A percentile compares a stretch with the other conserved stretches of the same genome.
phyloP scores from a whole-genome alignment of 2,888 invertebrate species.

The Leptopterna dolabrata region DNA sequence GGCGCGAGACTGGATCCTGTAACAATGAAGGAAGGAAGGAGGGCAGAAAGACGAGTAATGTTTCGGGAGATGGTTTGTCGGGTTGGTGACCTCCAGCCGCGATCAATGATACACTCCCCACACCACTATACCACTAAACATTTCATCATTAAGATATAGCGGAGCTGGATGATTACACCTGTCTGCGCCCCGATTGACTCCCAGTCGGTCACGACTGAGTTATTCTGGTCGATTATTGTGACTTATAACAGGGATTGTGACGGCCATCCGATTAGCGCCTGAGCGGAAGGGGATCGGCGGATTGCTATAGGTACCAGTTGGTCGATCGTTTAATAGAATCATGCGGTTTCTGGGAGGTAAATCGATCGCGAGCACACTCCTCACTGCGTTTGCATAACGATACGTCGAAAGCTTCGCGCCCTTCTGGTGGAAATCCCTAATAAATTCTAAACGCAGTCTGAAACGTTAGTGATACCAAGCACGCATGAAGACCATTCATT shows the following conservation, averaged over 20 bases:
- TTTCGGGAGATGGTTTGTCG: slow-evolving; percentile 38
- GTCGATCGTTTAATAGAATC: neutral
- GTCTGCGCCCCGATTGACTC: slow-evolving; percentile 34
- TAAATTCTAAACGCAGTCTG: too few species aligned
- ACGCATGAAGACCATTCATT: too few species aligned
- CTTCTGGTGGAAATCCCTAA: too few species aligned
- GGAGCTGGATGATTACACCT: slow-evolving; percentile 19
- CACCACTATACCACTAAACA: neutral
- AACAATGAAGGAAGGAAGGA: slow-evolving; percentile 6
- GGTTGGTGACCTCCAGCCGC: neutral
- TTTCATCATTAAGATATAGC: slow-evolving; percentile 35
- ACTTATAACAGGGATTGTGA: neutral
- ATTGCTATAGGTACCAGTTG: neutral
- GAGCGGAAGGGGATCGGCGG: neutral
- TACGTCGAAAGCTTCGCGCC: neutral
- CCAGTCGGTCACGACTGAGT: slow-evolving; percentile 1
- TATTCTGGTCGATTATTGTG: neutral
- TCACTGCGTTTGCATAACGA: neutral
- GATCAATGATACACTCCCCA: slow-evolving; percentile 13
- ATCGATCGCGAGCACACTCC: neutral
- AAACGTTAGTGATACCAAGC: too few species aligned
- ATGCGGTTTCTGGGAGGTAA: neutral
- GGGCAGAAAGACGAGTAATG: neutral
- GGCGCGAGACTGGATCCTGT: neutral
- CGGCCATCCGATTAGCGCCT: neutral